Base-by-base conservation (phyloP, 2,888 invertebrate genomes). In the Brenthis ino region DNA sequence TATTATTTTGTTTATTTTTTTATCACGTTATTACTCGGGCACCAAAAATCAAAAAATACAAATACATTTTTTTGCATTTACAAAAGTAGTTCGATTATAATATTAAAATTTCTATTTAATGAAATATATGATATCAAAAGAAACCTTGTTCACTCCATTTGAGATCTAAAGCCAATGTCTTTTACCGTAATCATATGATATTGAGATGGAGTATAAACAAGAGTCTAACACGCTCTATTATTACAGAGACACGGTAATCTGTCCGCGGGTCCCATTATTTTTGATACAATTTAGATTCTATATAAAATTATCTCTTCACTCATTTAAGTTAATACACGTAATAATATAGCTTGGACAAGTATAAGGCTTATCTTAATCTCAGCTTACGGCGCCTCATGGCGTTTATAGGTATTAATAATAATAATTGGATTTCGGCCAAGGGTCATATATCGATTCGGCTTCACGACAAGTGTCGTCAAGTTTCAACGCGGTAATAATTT, bases 201-300 rank as follows among this genome's bases (percentile, higher is more conserved):
- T 61, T 33, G 53, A 51, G 43, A 63, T 43, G 37, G 50, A 60
- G 54, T 67, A 67, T 50, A 54, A 65, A 65, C 51, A 65, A 20
- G 51, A 56, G 33, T 53, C 13, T 43, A 68, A 33, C 72, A 51
- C 55, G 68, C 70, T 66, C 71, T 72, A 67, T 76, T 73, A 79
- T 80, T 78, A 82, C 78, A 80, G 77, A 76, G 85, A 88, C 86
- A 87, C 82, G 78, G 76, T 85, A 87, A 86, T 84, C 66, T 69
- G 82, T 85, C 82, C 82, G 79, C 78, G 43, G 79, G 74, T 73
- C 79, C 79, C 84, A 83, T 82, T 82, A 79, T 77, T 82, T 85
- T 82, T 85, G 89, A 86, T 88, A 91, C 85, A 89, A 90, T 91
- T 91, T 91, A 88, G 88, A 89, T 85, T 83, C 81, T 80, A 79